Evolutionary conservation across 2,797 vertebrate species (phyloP).

Genomic region (Coluber constrictor): DNA sequence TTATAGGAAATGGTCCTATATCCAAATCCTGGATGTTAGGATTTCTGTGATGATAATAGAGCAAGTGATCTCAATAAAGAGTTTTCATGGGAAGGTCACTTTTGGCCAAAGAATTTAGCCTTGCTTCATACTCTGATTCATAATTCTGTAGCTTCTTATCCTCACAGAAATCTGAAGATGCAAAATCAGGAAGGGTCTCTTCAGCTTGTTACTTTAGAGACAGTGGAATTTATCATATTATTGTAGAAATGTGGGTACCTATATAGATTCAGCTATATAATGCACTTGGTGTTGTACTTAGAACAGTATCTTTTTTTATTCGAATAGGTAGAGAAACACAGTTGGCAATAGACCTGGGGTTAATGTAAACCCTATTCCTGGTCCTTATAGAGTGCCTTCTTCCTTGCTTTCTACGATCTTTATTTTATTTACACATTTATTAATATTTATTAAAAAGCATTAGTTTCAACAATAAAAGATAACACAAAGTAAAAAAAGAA

Average conservation of each 20-base stretch:
- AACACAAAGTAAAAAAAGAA: no score
- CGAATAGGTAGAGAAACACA: neutral
- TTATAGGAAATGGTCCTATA: neutral
- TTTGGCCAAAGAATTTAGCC: neutral
- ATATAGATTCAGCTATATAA: neutral
- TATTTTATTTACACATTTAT: no score
- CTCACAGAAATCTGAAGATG: neutral
- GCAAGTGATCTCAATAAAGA: neutral
- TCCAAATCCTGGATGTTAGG: no score
- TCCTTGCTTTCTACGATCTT: neutral
- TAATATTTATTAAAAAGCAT: no score
- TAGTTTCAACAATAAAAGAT: no score
- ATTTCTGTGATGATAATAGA: neutral
- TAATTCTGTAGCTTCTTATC: neutral
- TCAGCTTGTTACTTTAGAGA: neutral
- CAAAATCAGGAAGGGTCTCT: neutral
- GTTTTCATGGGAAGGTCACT: neutral
- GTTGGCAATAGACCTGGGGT: neutral
- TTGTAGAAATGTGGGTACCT: neutral
- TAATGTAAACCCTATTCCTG: neutral
- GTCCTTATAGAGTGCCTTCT: neutral
- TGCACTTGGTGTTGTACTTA: neutral
- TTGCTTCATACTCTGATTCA: neutral
- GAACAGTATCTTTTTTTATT: neutral
- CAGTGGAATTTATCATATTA: neutral